Evolutionary conservation across 2,888 invertebrate species (phyloP).

Genomic region (Orthosia gothica): DNA sequence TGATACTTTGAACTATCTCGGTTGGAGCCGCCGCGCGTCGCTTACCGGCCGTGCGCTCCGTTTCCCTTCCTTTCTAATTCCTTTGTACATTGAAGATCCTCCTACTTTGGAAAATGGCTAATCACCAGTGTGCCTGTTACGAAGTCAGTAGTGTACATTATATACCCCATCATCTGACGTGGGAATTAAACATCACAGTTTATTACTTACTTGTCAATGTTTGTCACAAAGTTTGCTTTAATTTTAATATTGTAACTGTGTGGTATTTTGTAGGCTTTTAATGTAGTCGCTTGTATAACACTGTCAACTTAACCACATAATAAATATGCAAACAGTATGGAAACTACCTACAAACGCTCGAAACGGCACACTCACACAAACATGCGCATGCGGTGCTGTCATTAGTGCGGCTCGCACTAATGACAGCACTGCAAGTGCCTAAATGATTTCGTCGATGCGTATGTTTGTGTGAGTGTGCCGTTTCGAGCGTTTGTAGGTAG

Average conservation of each 20-base stretch:
- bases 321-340: no score
- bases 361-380: no score
- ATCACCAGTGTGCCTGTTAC: conserved; percentile 64
- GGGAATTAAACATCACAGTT: conserved; percentile 34
- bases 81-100: conserved; percentile 60
- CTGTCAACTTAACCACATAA: no score
- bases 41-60: conserved; percentile 4
- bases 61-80: conserved; percentile 48
- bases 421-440: no score
- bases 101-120: conserved; percentile 53
- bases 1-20: conserved; percentile 35
- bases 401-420: no score
- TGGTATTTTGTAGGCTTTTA: conserved; percentile 36
- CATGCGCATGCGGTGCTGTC: no score
- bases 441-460: no score
- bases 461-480: no score
- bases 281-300: conserved; percentile 26
- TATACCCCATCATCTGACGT: conserved; percentile 29
- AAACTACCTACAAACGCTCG: no score
- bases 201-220: conserved; percentile 39
- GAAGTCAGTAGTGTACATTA: conserved; percentile 40
- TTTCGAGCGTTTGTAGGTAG: no score
- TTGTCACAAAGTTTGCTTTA: conserved; percentile 37
- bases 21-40: conserved; percentile 25
- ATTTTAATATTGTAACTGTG: conserved; percentile 40